phyloP scores from a whole-genome alignment of 2,113 vertebrate genomes.

The Gnathonemus longibarbis region DNA sequence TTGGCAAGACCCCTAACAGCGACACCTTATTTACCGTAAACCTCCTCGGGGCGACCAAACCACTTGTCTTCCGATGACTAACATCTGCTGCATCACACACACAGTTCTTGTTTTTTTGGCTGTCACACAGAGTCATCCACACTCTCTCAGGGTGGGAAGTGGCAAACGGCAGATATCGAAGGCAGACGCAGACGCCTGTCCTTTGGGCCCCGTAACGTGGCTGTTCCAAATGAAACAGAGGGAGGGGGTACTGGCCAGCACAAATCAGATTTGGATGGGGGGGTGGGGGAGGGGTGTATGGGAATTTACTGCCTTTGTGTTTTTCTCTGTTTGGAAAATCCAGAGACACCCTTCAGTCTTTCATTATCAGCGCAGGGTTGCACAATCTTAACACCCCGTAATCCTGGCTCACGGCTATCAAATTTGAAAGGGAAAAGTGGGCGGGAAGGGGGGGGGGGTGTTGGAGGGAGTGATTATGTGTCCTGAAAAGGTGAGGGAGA shows the following conservation, averaged over 20 bases:
- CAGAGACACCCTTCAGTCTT: background rate
- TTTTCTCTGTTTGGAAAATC: background rate
- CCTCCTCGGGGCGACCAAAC: background rate
- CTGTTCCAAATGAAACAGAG: background rate
- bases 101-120: background rate
- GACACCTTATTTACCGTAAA: background rate
- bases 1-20: background rate
- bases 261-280: background rate
- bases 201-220: background rate
- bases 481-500: background rate
- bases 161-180: background rate
- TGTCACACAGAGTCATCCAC: background rate
- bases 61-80: background rate
- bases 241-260: background rate
- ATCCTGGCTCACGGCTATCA: background rate
- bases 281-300: background rate
- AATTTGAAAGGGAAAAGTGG: background rate
- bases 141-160: background rate
- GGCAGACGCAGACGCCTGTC: background rate
- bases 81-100: background rate
- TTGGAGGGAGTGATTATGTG: background rate
- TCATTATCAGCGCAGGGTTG: background rate
- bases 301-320: background rate
- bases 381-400: background rate
- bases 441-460: background rate